These are phyloP conservation scores for Ophioninae sp. DNA, from an alignment of 2,888 invertebrate genomes.

Conservation along the genomic window DNA sequence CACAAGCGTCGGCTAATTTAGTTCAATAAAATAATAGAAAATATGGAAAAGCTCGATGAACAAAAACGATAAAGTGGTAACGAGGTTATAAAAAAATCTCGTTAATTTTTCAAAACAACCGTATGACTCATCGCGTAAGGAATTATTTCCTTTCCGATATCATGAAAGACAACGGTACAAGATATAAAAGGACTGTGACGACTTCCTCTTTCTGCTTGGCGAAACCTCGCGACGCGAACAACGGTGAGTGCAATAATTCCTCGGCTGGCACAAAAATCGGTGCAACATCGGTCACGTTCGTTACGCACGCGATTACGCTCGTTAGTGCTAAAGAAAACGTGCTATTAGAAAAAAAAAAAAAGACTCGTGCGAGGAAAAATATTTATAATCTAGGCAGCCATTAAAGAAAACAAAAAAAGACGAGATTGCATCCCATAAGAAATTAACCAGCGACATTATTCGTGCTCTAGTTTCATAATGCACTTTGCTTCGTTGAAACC, in stretches of 20 bases:
- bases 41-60: conserved; percentile 21
- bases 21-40: neutral
- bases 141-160: conserved; percentile 4
- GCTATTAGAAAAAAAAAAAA: neutral
- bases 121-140: neutral
- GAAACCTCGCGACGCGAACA: conserved; percentile 10
- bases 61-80: neutral
- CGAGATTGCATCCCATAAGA: neutral
- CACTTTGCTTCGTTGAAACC: too few species aligned
- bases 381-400: neutral
- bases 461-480: neutral
- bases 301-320: neutral
- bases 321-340: neutral
- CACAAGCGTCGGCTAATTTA: conserved; percentile 35
- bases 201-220: neutral
- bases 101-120: neutral
- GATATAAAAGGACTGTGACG: conserved; percentile 3
- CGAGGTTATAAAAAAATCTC: neutral
- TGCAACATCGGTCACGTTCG: neutral
- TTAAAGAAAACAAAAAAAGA: neutral
- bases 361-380: neutral
- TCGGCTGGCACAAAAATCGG: neutral
- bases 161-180: conserved; percentile 21
- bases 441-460: neutral
- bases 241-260: conserved; percentile 13